Conservation (phyloP, 2,797 vertebrate species). For the Rhinogobio ventralis region DNA sequence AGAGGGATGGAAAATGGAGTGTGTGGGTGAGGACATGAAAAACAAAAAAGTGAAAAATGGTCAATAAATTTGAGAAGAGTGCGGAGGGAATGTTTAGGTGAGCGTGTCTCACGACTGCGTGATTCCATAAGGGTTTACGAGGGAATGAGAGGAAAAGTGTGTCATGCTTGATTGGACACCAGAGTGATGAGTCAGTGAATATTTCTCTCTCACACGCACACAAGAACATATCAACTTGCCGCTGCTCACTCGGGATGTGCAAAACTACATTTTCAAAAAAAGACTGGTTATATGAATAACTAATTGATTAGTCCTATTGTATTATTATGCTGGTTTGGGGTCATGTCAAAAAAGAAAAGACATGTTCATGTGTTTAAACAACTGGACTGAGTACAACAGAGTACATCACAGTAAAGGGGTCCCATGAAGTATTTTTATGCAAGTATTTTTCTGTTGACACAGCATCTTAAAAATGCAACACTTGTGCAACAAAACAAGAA, state of each 20-base stretch:
- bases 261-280: neutral
- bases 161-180: conserved; percentile 67
- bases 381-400: neutral
- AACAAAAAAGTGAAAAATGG: conserved; percentile 18
- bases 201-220: neutral
- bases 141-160: conserved; percentile 63
- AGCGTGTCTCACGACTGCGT: conserved; percentile 57
- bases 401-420: neutral
- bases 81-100: conserved; percentile 62
- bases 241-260: neutral
- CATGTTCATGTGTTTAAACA: neutral
- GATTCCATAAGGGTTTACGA: conserved; percentile 62
- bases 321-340: neutral
- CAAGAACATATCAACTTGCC: neutral
- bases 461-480: neutral
- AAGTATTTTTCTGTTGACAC: neutral
- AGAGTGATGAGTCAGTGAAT: conserved; percentile 61
- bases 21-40: conserved; percentile 57
- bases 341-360: neutral
- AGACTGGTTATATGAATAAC: neutral
- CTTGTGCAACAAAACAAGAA: neutral
- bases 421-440: neutral
- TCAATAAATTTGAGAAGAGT: conserved; percentile 41
- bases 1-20: conserved; percentile 39
- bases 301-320: neutral